Conservation (phyloP, 2,888 invertebrate genomes). For the Thymelicus sylvestris region DNA sequence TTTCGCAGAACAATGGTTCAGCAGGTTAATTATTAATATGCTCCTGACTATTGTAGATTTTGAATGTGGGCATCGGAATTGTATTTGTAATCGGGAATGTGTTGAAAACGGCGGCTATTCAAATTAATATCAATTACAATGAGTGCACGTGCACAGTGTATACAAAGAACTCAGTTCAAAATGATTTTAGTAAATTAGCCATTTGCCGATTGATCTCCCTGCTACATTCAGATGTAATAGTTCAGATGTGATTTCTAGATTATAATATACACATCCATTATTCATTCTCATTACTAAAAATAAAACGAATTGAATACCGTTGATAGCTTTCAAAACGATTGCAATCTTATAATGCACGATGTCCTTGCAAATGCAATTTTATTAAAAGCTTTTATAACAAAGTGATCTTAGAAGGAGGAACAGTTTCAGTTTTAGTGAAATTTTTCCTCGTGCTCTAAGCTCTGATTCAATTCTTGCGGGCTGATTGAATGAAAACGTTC, state of each 20-base stretch:
- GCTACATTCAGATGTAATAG: too few relatives aligned
- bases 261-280: background rate
- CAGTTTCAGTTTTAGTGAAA: background rate
- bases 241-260: background rate
- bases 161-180: too few relatives aligned
- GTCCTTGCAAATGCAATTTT: slow-evolving; percentile 10
- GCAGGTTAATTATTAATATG: too few relatives aligned
- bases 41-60: too few relatives aligned
- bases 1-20: too few relatives aligned
- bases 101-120: too few relatives aligned
- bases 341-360: slow-evolving; percentile 6
- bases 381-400: slow-evolving; percentile 5
- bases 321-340: slow-evolving; percentile 10
- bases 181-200: too few relatives aligned
- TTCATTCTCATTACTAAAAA: background rate
- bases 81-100: too few relatives aligned
- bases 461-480: slow-evolving; percentile 1
- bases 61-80: too few relatives aligned
- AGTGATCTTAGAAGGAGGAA: background rate
- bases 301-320: background rate
- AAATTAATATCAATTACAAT: too few relatives aligned
- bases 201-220: too few relatives aligned
- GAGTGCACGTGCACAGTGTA: too few relatives aligned
- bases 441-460: background rate
- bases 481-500: slow-evolving; percentile 1